Evolutionary conservation across 1,140 invertebrate species (phyloP), one percentile per base, ranked within the genome.

Genomic region (Drosophila nebulosa): DNA sequence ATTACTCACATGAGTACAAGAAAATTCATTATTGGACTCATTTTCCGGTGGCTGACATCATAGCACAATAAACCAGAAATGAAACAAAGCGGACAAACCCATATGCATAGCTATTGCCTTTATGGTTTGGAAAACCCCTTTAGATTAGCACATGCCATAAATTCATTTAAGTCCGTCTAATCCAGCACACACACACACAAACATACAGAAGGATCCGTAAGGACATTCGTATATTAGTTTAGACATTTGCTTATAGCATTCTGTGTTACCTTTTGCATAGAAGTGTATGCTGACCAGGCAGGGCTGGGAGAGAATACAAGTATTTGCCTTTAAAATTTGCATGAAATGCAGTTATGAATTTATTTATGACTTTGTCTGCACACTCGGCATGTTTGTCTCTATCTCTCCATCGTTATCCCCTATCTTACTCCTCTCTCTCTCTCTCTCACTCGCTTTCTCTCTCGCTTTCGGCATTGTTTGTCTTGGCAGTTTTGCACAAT

Each of bases 261-360:
- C 39, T 30, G 59, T 22, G 27, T 60, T 53, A 56, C 51, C 52
- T 57, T 30, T 60, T 52, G 35, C 16, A 56, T 59, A 52, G 3
- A 10, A 32, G 4, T 30, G 7, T 10, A 30, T 30, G 27, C 9
- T 4, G 30, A 3, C 30, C 30, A n/a, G 10, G 30, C 30, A 32
- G 12, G 39, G 30, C 58, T 36, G 14, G 18, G 35, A 22, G 42
- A 64, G 39, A 21, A 46, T 46, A 46, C 16, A 18, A 21, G 16
- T 69, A 65, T 64, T 74, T 66, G 64, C 61, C 67, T 67, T 64
- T 55, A 39, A 71, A 79, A 64, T 78, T 70, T 77, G 77, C 78
- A 78, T 80, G 67, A 58, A 50, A 81, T 80, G 81, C 64, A 71
- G 66, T 69, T 74, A 75, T 77, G 79, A 85, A 81, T 85, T 80